Evolutionary conservation across 2,888 invertebrate genomes (phyloP), one percentile per base, ranked within the genome.

Genomic region (Spatulosminthurus flaviceps): DNA sequence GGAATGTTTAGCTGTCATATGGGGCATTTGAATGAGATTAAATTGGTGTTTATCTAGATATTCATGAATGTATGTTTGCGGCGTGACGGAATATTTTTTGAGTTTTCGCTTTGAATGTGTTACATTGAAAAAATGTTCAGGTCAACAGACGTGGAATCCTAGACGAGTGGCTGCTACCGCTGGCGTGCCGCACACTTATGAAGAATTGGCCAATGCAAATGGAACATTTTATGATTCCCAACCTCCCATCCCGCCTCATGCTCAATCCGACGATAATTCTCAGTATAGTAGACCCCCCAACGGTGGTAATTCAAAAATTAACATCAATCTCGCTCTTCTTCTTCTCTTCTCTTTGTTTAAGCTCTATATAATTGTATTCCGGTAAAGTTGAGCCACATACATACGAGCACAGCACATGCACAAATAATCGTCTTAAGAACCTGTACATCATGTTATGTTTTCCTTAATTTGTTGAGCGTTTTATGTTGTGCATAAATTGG

Each of bases 71-170:
- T 9, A 22, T 43, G 22, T 72, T 42, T 42, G 22, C 22, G 13
- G 71, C 70, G 75, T 71, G 26, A 34, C 34, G 51, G 16, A 51
- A 51, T 19, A 16, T 64, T 60, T 51, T 81, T 72, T 77, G 26
- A 69, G 71, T 29, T 79, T 77, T 80, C 80, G 84, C 82, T 84
- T 84, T 84, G 78, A 82, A 82, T 84, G 84, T 84, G 26, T 64
- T 60, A 51, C 24, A 61, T 74, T 74, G 66, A 22, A 66, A 78
- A 78, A 51, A 75, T 73, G 64, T 79, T 81, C 79, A 83, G 85
- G 84, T 82, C 84, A 84, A 82, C 82, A 81, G 29, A 84, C 84
- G n/a, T 85, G 85, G 85, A 81, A 83, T 80, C 82, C 82, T 22
- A 78, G 83, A 79, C 81, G 83, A 80, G 80, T 81, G 78, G 83